These are phyloP conservation scores for Pteruthius melanotis DNA, from an alignment of 2,113 vertebrate genomes.

Conservation along the genomic window DNA sequence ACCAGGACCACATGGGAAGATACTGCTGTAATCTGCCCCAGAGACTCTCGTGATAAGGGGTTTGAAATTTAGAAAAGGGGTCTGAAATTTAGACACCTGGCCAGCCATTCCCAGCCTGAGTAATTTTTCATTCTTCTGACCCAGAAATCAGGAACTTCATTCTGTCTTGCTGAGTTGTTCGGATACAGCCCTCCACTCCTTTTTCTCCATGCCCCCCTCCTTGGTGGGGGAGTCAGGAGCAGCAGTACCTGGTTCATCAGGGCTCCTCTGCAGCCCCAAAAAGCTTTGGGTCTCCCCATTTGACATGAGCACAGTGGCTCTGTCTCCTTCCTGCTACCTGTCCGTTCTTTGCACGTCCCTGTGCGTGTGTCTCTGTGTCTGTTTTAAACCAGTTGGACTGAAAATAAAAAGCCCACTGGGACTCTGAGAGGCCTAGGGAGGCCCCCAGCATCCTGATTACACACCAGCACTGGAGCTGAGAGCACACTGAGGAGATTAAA, in stretches of 20 bases:
- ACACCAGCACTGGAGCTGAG: neutral
- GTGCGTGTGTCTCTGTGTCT: fast-evolving
- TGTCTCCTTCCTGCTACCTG: neutral
- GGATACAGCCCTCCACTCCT: neutral
- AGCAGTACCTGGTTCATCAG: neutral
- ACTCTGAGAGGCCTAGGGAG: neutral
- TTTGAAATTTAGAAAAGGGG: neutral
- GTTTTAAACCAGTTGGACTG: neutral
- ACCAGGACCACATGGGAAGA: neutral
- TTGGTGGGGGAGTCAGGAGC: fast-evolving
- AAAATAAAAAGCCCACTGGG: neutral
- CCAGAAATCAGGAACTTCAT: neutral
- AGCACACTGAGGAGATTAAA: neutral
- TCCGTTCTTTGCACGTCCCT: fast-evolving
- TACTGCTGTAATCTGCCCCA: neutral
- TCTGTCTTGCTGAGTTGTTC: neutral
- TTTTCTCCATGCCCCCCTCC: neutral
- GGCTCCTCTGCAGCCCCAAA: neutral
- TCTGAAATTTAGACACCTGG: neutral
- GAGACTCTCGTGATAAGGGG: neutral
- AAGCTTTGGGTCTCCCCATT: neutral
- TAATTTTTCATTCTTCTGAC: neutral
- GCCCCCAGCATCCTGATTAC: neutral
- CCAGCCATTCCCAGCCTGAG: neutral
- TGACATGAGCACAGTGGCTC: fast-evolving